These are phyloP conservation scores for Bathybates hornii DNA, from an alignment of 2,113 vertebrate species.

Conservation along the genomic window DNA sequence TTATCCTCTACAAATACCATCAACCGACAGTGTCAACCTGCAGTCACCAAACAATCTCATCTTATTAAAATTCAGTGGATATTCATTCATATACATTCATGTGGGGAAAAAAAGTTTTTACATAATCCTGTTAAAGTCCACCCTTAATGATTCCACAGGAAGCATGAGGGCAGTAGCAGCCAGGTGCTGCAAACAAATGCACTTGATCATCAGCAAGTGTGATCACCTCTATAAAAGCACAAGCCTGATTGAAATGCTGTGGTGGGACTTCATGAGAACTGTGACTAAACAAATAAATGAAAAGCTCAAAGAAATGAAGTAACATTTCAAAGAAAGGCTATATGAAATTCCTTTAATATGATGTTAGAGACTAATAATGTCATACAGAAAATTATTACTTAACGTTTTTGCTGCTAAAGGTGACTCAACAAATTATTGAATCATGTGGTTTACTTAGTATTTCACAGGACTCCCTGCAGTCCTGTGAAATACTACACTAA, in stretches of 20 bases:
- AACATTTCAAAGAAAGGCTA: not conserved
- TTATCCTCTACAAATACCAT: not conserved
- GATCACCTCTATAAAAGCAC: not conserved
- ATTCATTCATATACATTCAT: not conserved
- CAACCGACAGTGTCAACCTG: not conserved
- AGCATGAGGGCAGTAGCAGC: not conserved
- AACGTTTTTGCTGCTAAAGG: not conserved
- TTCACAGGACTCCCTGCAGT: not conserved
- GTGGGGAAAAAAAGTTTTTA: fast-evolving
- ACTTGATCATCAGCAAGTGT: not conserved
- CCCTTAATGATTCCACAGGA: not conserved
- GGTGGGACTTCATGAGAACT: not conserved
- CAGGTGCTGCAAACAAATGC: not conserved
- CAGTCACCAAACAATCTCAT: not conserved
- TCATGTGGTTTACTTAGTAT: not conserved
- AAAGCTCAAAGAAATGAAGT: not conserved
- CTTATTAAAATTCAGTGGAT: not conserved
- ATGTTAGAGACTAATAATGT: not conserved
- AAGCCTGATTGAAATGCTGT: not conserved
- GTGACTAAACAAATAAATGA: not conserved
- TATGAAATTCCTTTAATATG: not conserved
- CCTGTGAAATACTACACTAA: not conserved
- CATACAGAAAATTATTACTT: no score
- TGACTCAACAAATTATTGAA: not conserved
- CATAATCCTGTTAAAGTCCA: not conserved